Base-by-base conservation (phyloP, 1,140 invertebrate species). In the Kradibia gibbosae region DNA sequence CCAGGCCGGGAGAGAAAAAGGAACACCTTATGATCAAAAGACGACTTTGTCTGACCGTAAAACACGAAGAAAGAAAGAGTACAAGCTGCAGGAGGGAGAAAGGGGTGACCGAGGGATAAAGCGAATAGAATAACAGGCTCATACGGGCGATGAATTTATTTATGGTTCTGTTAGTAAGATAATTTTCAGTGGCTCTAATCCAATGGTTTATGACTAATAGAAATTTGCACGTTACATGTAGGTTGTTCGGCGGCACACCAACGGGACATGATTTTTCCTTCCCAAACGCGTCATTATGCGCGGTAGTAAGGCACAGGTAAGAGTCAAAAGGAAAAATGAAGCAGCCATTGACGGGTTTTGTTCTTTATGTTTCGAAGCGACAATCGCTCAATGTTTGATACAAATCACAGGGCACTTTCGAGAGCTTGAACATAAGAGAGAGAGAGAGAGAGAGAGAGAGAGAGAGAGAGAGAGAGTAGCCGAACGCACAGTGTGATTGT, bases 341-440 rank as follows among this genome's bases (percentile, higher is more conserved):
- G 8, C 11, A 36, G 50, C 25, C 20, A 25, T 34, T 20, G 48
- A 74, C 20, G 36, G 36, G n/a, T 3, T 60, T 42, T 67, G 70
- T 34, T 20, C 73, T 53, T 81, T 73, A 45, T 55, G 34, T 22
- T 70, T 55, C 39, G 71, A 75, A 57, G 70, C 48, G 42, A 72
- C 55, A 45, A 65, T 80, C 65, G 79, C 17, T 2, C 79, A 62
- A 10, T 71, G 67, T 71, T 82, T 78, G 70, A 82, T 82, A 78
- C 11, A 50, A 72, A 78, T 82, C 81, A 75, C 73, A 5, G 48
- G 80, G 72, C 60, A 25, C 42, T 60, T 22, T 31, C 67, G 36
- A 45, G 39, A 5, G 36, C n/a, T 15, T 3, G 22, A 36, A 22
- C 3, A 36, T n/a, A 34, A 11, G 28, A 5, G 31, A 7, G 22